phyloP scores from a whole-genome alignment of 2,113 vertebrate species.

The Onychostoma macrolepis region DNA sequence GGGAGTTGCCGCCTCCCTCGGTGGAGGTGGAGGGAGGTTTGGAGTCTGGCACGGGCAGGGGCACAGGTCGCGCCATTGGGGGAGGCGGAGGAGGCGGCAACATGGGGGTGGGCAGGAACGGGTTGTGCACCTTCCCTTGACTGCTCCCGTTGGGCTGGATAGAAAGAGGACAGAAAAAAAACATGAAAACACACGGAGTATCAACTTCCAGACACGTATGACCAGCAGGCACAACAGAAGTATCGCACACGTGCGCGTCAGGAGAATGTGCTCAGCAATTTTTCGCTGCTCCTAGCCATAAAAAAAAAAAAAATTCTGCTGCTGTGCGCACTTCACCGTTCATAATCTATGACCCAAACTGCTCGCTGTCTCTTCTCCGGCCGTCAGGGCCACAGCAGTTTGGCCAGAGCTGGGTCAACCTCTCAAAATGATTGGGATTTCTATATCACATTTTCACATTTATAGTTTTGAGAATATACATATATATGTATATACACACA shows the following conservation, averaged over 20 bases:
- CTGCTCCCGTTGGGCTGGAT: constrained; percentile 94
- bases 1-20: constrained; percentile 92
- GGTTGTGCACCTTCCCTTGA: constrained; percentile 99
- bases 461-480: background rate
- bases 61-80: constrained; percentile 97
- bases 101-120: constrained; percentile 98
- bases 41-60: constrained; percentile 94
- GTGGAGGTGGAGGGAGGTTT: constrained; percentile 96
- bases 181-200: constrained; percentile 17
- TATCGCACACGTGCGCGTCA: constrained; percentile 35
- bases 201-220: background rate
- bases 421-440: constrained; percentile 38
- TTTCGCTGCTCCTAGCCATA: constrained; percentile 68
- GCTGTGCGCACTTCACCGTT: constrained; percentile 69
- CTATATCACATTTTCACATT: background rate
- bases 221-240: background rate
- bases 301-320: constrained; percentile 76
- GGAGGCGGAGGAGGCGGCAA: constrained; percentile 96
- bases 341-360: constrained; percentile 75
- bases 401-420: constrained; percentile 32
- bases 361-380: constrained; percentile 45
- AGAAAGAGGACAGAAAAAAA: constrained; percentile 10
- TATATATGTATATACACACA: too few species aligned
- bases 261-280: constrained; percentile 69
- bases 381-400: constrained; percentile 47